Percentiles rank a stretch among this genome's conserved stretches.
Conservation (phyloP, 1,140 invertebrate genomes). For the Myzus persicae region DNA sequence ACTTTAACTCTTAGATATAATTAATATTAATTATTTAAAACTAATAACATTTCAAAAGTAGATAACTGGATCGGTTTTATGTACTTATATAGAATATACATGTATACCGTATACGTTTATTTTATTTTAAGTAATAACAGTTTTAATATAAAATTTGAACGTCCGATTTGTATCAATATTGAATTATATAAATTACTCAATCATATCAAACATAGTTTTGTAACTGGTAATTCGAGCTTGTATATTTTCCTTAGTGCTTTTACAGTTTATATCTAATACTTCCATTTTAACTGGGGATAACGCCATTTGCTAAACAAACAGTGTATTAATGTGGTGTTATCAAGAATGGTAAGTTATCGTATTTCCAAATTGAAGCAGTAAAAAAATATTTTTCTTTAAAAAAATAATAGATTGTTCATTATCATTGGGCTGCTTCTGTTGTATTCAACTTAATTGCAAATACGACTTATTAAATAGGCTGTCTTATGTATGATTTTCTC, state of each 20-base stretch:
- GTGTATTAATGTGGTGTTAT: background rate
- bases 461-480: background rate
- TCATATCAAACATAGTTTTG: background rate
- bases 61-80: background rate
- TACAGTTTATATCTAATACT: background rate
- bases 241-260: background rate
- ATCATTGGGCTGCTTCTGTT: background rate
- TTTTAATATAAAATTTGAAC: background rate
- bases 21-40: background rate
- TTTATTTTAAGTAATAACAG: background rate
- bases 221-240: background rate
- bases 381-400: background rate
- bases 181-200: background rate
- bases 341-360: background rate
- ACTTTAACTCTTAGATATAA: background rate
- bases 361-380: background rate
- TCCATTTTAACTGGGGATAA: background rate
- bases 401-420: background rate
- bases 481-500: background rate
- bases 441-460: background rate
- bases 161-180: background rate
- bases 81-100: no score
- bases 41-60: background rate
- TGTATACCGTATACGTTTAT: background rate
- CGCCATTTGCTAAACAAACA: background rate